Conservation (phyloP, 2,113 vertebrate species). For the Dascyllus trimaculatus region DNA sequence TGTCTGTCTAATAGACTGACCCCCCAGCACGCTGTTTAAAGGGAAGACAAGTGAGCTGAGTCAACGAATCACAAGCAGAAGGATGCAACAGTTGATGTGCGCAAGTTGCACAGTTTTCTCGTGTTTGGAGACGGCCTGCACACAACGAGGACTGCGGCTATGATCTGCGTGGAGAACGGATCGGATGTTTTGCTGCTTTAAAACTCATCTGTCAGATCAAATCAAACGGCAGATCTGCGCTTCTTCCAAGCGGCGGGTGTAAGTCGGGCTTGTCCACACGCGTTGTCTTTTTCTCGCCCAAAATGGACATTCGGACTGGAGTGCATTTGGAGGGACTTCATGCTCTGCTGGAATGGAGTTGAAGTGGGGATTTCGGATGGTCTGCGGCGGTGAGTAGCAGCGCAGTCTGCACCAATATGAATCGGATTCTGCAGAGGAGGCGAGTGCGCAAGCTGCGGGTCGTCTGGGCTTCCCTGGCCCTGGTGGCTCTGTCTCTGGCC, state of each 20-base stretch:
- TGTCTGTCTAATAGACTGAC: slow-evolving; percentile 67
- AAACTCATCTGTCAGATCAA: slow-evolving; percentile 39
- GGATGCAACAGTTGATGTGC: slow-evolving; percentile 79
- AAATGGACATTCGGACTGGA: slow-evolving; percentile 62
- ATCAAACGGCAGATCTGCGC: slow-evolving; percentile 1
- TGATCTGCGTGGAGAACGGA: slow-evolving; percentile 38
- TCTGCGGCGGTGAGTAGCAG: slow-evolving; percentile 75
- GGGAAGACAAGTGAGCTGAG: slow-evolving; percentile 77
- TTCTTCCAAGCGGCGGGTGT: not conserved
- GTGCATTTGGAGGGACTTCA: slow-evolving; percentile 48
- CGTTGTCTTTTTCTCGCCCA: not conserved
- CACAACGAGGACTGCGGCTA: slow-evolving; percentile 62
- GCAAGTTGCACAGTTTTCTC: slow-evolving; percentile 55
- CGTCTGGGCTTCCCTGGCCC: slow-evolving; percentile 83
- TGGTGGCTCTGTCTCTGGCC: slow-evolving; percentile 84
- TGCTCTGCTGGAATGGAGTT: slow-evolving; percentile 69
- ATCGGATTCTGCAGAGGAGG: slow-evolving; percentile 85
- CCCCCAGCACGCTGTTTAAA: slow-evolving; percentile 73
- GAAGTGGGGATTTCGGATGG: slow-evolving; percentile 59
- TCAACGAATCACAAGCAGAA: slow-evolving; percentile 76
- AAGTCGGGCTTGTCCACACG: not conserved
- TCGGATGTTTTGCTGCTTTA: slow-evolving; percentile 49
- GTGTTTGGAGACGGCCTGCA: slow-evolving; percentile 42
- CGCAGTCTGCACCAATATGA: slow-evolving; percentile 79
- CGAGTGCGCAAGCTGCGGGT: slow-evolving; percentile 82